phyloP scores from a whole-genome alignment of 2,888 invertebrate genomes.

The Scaptomyza reducta region DNA sequence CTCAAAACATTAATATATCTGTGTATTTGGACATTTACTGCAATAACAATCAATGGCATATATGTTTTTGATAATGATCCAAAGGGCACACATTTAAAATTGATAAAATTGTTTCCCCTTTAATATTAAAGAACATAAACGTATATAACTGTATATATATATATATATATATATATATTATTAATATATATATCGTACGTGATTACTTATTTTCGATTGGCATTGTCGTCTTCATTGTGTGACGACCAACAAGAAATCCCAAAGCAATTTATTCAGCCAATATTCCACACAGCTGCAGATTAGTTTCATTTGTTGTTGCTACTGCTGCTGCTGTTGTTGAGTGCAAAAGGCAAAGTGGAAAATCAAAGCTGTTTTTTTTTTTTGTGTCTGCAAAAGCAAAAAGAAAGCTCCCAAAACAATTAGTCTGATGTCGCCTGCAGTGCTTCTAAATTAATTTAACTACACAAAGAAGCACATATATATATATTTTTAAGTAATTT shows the following conservation, averaged over 20 bases:
- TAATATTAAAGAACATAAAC: background rate
- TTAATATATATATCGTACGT: background rate
- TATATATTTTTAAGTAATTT: constrained; percentile 22
- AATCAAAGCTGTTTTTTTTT: constrained; percentile 64
- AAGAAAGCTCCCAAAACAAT: constrained; percentile 65
- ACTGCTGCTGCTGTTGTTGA: constrained; percentile 18
- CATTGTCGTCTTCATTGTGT: constrained; percentile 53
- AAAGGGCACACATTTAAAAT: background rate
- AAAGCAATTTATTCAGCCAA: constrained; percentile 66
- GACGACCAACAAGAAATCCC: constrained; percentile 56
- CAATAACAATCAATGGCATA: background rate
- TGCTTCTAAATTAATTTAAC: constrained; percentile 57
- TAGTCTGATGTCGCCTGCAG: constrained; percentile 58
- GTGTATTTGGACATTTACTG: too few species aligned
- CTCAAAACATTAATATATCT: too few species aligned
- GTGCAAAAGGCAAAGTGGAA: constrained; percentile 61
- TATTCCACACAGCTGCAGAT: constrained; percentile 57
- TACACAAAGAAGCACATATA: background rate
- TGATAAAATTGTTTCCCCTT: background rate
- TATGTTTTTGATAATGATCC: background rate
- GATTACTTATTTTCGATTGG: constrained; percentile 53
- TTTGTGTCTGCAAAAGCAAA: constrained; percentile 32
- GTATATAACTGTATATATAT: background rate
- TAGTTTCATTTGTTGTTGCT: constrained; percentile 44
- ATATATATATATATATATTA: background rate